phyloP scores from a whole-genome alignment of 2,113 vertebrate species.

The Narcine bancroftii region DNA sequence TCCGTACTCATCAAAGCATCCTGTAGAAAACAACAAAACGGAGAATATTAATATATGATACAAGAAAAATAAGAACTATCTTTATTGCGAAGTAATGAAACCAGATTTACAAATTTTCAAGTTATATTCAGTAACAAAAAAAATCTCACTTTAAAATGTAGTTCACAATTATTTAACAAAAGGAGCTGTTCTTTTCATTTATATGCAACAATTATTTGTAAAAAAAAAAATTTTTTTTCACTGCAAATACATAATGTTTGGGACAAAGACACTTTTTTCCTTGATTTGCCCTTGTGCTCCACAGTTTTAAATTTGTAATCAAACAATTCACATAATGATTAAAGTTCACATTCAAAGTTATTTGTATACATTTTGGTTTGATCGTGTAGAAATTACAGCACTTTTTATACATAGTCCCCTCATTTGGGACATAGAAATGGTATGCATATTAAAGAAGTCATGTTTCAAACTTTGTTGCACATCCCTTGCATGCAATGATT shows the following conservation, averaged over 20 bases:
- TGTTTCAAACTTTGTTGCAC: no score
- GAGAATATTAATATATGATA: background rate
- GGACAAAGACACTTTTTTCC: no score
- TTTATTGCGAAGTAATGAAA: background rate
- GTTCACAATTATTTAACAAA: background rate
- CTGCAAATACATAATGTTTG: background rate
- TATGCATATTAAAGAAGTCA: no score
- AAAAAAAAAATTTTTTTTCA: background rate
- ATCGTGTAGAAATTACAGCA: no score
- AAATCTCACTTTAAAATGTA: background rate
- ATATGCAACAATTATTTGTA: background rate
- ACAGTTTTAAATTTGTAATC: no score
- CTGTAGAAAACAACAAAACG: conserved; percentile 44
- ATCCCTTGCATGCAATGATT: no score
- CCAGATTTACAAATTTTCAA: background rate
- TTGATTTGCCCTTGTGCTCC: no score
- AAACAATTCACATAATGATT: no score
- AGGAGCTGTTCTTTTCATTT: background rate
- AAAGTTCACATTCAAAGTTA: no score
- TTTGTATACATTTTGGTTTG: no score
- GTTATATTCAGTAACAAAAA: background rate
- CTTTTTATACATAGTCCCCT: no score
- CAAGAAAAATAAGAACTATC: background rate
- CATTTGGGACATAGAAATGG: no score
- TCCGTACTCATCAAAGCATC: conserved; percentile 64